A percentile compares a stretch with the other conserved stretches of the same genome.
phyloP scores from a whole-genome alignment of 23 tunicate genomes.

The Halocynthia roretzi region DNA sequence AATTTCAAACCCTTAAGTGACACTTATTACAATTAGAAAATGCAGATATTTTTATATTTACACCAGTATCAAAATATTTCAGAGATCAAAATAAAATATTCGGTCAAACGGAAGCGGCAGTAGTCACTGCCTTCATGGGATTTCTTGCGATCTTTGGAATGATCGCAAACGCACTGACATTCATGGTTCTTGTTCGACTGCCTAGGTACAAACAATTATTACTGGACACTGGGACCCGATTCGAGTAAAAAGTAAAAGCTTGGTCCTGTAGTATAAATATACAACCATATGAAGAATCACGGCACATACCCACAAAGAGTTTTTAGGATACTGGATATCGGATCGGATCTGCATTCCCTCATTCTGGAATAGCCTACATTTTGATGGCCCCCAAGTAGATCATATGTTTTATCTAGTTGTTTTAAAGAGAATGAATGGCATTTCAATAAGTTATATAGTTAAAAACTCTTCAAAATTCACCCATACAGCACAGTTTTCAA shows the following conservation, averaged over 20 bases:
- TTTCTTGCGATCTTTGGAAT: neutral
- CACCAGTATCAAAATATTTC: neutral
- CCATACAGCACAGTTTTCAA: slow-evolving; percentile 2
- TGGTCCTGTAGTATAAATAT: no score
- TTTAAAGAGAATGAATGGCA: no score
- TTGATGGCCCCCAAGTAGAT: no score
- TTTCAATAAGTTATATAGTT: neutral
- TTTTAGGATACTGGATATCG: no score
- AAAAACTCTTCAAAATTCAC: neutral
- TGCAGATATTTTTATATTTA: no score
- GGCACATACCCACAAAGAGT: no score
- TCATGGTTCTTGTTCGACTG: neutral
- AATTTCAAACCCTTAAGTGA: neutral
- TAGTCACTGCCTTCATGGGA: slow-evolving; percentile 6
- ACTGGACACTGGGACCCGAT: neutral
- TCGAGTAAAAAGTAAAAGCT: neutral
- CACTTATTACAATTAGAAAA: neutral
- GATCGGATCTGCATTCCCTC: no score
- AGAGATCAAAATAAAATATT: slow-evolving; percentile 6
- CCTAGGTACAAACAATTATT: neutral
- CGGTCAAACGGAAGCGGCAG: neutral
- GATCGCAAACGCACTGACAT: neutral
- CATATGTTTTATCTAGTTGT: no score
- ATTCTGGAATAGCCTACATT: no score
- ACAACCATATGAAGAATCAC: no score